Conservation (phyloP, 2,888 invertebrate species). For the Rotaria macrura region DNA sequence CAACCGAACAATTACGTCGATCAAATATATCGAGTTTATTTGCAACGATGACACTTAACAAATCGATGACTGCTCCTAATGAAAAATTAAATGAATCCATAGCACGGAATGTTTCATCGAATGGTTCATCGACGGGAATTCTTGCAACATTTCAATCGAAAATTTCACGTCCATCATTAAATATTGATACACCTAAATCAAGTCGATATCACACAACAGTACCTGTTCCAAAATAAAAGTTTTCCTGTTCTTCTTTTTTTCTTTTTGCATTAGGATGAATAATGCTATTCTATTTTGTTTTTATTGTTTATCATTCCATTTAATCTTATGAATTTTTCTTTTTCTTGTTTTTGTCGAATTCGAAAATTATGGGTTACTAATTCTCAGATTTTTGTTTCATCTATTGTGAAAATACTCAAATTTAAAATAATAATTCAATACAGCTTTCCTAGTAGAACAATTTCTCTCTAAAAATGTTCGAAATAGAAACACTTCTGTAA, state of each 20-base stretch:
- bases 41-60: background rate
- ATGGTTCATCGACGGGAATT: background rate
- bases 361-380: background rate
- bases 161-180: conserved; percentile 5
- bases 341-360: too few species aligned
- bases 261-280: too few species aligned
- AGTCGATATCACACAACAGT: background rate
- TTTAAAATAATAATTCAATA: too few species aligned
- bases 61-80: background rate
- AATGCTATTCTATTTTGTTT: too few species aligned
- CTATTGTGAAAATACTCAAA: too few species aligned
- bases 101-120: background rate
- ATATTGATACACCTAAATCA: background rate
- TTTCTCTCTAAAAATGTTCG: too few species aligned
- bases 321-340: background rate
- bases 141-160: background rate
- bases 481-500: too few species aligned
- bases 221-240: background rate
- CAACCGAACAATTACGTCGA: background rate
- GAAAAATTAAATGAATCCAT: background rate
- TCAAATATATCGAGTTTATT: background rate
- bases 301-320: background rate
- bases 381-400: background rate
- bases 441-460: too few species aligned
- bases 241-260: too few species aligned